Evolutionary conservation across 1,140 invertebrate genomes (phyloP).

Genomic region (Drosophila mauritiana): DNA sequence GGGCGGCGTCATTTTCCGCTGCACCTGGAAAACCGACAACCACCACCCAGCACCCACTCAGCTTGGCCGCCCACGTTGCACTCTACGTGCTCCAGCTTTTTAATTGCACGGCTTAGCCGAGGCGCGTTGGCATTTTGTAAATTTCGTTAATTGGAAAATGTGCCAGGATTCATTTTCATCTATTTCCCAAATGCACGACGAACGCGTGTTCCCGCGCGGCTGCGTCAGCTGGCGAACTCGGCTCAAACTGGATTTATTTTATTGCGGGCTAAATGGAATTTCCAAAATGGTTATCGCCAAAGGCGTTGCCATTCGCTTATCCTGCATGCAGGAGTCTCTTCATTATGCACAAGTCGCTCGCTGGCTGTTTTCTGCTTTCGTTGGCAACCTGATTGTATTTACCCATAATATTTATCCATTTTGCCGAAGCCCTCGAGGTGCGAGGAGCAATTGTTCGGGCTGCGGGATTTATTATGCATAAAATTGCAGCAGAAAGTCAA

Average conservation of each 20-base stretch:
- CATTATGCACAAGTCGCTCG: conserved; percentile 34
- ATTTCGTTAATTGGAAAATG: conserved; percentile 78
- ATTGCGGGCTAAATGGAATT: conserved; percentile 20
- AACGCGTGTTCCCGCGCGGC: neutral
- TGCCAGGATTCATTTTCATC: conserved; percentile 42
- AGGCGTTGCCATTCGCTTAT: neutral
- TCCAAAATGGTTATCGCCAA: conserved; percentile 18
- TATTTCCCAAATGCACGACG: conserved; percentile 12
- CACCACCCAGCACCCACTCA: neutral
- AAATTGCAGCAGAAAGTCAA: conserved; percentile 70
- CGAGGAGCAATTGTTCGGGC: conserved; percentile 1
- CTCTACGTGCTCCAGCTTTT: conserved; percentile 55
- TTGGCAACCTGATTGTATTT: conserved; percentile 12
- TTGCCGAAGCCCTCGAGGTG: conserved; percentile 8
- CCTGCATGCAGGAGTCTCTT: conserved; percentile 2
- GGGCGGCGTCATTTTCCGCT: neutral
- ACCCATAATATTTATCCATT: conserved; percentile 14
- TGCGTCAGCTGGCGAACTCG: neutral
- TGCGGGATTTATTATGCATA: conserved; percentile 74
- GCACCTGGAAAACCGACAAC: neutral
- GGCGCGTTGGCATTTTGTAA: conserved; percentile 58
- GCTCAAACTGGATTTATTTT: conserved; percentile 21
- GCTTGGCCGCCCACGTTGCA: conserved; percentile 9
- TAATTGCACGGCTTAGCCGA: conserved; percentile 61
- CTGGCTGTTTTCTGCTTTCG: conserved; percentile 12